Base-by-base conservation (phyloP, 2,888 invertebrate genomes). In the Onthophagus sagittarius region DNA sequence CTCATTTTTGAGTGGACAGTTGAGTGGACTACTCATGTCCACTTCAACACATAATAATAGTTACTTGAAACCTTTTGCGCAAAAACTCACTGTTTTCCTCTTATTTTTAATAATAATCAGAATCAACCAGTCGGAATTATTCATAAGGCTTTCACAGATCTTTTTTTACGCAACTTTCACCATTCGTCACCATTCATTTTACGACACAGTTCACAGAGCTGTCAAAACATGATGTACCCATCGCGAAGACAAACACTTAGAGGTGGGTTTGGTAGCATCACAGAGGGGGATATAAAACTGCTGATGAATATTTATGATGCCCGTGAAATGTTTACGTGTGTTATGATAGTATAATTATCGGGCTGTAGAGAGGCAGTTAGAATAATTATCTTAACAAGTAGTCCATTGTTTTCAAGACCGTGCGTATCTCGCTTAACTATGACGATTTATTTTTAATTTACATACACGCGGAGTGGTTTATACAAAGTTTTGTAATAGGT, bases 231-330 rank as follows among this genome's bases (percentile, higher is more conserved):
- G 39, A 53, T 53, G 39, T 7, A 53, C 39, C 39, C 39, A 53
- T 53, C 39, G 39, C 39, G 39, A 53, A 23, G 23, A 23, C 23
- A 23, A 23, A 23, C 23, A 53, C 39, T 11, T 4, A 53, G 39
- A 53, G 39, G 6, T 9, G 5, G 11, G 23, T 23, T 23, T 23
- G 39, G 39, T 53, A 53, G 39, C 39, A 53, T 53, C 39, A 23
- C 23, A 23, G 23, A 23, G 39, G 39, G 39, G 39, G 7, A 53
- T 53, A 53, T 53, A 53, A 53, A 53, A 11, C 39, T 53, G n/a
- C 31, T 67, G 23, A 67, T 67, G 67, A 67, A 67, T 67, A 67
- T 67, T 67, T 67, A 67, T 67, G 32, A 32, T 23, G 67, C n/a
- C 31, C 67, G 32, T 23, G 32, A 31, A 67, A 23, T 67, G 67